phyloP scores from a whole-genome alignment of 2,113 vertebrate genomes.

The Hystrix cristata region DNA sequence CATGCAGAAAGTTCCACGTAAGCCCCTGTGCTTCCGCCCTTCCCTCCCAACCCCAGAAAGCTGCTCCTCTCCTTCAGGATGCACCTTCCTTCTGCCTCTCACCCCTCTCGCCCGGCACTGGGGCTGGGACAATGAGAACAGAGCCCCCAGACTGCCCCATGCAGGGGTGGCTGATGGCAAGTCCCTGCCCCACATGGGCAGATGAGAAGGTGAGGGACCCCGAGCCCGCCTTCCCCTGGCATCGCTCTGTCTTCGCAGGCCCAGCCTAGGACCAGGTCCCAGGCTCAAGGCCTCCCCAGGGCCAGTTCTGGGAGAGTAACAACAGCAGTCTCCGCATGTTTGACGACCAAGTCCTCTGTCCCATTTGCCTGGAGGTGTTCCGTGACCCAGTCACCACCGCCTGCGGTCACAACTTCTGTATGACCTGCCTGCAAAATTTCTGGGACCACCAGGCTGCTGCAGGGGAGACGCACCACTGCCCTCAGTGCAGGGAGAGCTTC shows the following conservation, averaged over 20 bases:
- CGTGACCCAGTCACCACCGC: conserved; percentile 66
- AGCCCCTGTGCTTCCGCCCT: neutral
- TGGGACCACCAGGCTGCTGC: conserved; percentile 80
- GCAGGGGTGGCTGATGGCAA: neutral
- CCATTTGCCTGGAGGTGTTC: conserved; percentile 84
- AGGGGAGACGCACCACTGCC: conserved; percentile 83
- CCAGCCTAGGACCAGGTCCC: conserved; percentile 3
- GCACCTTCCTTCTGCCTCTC: neutral
- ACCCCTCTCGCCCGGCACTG: neutral
- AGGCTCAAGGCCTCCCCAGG: neutral
- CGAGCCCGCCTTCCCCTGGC: neutral
- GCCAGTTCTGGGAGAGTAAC: neutral
- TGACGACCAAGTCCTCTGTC: conserved; percentile 80
- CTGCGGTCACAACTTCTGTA: conserved; percentile 85
- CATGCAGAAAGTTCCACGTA: neutral
- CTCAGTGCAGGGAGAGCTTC: conserved; percentile 85
- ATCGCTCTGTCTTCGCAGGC: conserved; percentile 40
- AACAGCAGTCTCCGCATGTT: neutral
- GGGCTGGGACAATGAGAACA: neutral
- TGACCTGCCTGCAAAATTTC: conserved; percentile 84
- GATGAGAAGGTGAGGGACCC: neutral
- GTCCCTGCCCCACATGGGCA: neutral
- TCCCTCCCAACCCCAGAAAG: neutral
- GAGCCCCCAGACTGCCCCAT: neutral
- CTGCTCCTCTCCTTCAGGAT: neutral